phyloP scores from a whole-genome alignment of 2,797 vertebrate species.

The Lutjanus campechanus region DNA sequence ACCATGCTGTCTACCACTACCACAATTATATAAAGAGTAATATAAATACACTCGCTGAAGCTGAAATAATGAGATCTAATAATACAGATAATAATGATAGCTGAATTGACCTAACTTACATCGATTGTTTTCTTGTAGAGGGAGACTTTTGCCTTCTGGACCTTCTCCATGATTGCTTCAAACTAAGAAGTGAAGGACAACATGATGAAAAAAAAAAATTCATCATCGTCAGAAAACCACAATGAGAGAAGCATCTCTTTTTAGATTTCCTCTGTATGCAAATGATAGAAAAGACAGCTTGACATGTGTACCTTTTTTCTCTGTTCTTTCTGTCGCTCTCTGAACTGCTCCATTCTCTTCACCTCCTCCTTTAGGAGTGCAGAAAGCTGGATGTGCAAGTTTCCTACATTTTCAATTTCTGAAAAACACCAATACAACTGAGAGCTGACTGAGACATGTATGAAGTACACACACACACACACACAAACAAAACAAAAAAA shows the following conservation, averaged over 20 bases:
- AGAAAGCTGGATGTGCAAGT: conserved; percentile 93
- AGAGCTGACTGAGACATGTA: no score
- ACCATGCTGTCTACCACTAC: background rate
- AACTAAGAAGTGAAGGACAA: conserved; percentile 83
- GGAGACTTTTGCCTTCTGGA: conserved; percentile 94
- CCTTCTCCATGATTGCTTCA: conserved; percentile 91
- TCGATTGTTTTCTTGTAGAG: conserved; percentile 94
- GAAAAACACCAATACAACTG: conserved; percentile 6
- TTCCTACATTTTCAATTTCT: conserved; percentile 95
- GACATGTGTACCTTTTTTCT: conserved; percentile 89
- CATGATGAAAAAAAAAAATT: background rate
- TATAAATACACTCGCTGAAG: background rate
- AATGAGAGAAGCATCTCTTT: background rate
- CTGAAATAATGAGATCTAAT: background rate
- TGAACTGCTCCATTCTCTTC: conserved; percentile 92
- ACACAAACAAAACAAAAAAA: background rate
- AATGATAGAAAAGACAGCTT: background rate
- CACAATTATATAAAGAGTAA: background rate
- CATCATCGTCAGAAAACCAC: background rate
- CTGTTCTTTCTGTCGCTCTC: conserved; percentile 96
- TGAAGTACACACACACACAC: background rate
- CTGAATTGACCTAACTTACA: conserved; percentile 80
- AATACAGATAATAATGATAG: background rate
- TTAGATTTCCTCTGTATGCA: conserved; percentile 27
- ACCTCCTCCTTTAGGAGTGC: conserved; percentile 89